Evolutionary conservation across 30 jellyfish, hydroid and myxozoan species (phyloP).

Genomic region (Morbakka virulenta): DNA sequence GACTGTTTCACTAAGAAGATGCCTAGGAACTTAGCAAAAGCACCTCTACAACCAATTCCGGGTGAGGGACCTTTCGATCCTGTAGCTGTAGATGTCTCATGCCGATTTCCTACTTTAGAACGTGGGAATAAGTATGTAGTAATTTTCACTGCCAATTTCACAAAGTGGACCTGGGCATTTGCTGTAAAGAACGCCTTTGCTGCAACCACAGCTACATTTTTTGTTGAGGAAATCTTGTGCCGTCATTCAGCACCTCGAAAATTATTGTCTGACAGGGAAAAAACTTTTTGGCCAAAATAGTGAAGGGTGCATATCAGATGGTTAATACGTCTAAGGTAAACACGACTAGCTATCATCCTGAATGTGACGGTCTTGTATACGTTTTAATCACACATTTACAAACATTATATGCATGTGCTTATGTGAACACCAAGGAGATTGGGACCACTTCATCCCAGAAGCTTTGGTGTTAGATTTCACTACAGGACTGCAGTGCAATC

Average conservation of each 20-base stretch:
- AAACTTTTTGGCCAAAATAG: constrained; percentile 40
- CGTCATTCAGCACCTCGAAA: constrained; percentile 64
- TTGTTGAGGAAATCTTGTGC: constrained; percentile 46
- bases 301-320: constrained; percentile 44
- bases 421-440: constrained; percentile 30
- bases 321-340: too few species aligned
- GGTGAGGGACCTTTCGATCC: constrained; percentile 57
- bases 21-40: constrained; percentile 25
- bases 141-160: constrained; percentile 32
- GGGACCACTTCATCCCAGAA: constrained; percentile 39
- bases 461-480: constrained; percentile 49
- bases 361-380: constrained; percentile 51
- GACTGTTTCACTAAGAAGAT: constrained; percentile 29
- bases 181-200: constrained; percentile 50
- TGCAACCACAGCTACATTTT: constrained; percentile 37
- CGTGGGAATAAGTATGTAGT: constrained; percentile 46
- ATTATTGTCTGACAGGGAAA: too few species aligned
- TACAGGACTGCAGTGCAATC: constrained; percentile 28
- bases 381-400: constrained; percentile 39
- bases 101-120: constrained; percentile 61
- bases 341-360: constrained; percentile 47
- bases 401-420: constrained; percentile 47
- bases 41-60: constrained; percentile 61
- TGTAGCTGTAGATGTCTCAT: constrained; percentile 64
- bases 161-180: constrained; percentile 68